Conservation (phyloP, 2,888 invertebrate genomes). For the Xestia ashworthii region DNA sequence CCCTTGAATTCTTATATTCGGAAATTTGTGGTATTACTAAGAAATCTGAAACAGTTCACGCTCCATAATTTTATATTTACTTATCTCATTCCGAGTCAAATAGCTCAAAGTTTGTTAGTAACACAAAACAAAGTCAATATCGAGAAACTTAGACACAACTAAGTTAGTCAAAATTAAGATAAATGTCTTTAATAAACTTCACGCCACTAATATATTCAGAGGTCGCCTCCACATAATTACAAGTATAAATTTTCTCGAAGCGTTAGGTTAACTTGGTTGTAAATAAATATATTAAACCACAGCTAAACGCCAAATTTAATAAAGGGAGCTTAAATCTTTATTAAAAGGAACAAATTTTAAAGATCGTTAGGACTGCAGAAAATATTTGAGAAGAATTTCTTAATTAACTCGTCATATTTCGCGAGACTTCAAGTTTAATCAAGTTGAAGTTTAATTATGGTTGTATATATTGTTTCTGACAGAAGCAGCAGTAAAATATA, state of each 20-base stretch:
- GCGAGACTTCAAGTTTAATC: constrained; percentile 47
- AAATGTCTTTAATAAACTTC: constrained; percentile 75
- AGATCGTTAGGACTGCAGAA: constrained; percentile 54
- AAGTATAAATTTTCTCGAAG: constrained; percentile 71
- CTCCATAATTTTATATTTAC: not conserved
- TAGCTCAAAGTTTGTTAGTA: constrained; percentile 25
- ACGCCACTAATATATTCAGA: constrained; percentile 65
- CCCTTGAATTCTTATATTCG: not conserved
- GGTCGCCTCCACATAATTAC: constrained; percentile 69
- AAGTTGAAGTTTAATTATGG: constrained; percentile 44
- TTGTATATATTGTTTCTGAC: constrained; percentile 13
- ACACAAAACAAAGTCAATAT: constrained; percentile 55
- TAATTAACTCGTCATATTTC: constrained; percentile 65
- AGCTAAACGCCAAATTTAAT: constrained; percentile 63
- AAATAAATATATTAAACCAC: constrained; percentile 69
- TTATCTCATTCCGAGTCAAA: constrained; percentile 10
- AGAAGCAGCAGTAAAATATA: not conserved
- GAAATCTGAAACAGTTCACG: not conserved
- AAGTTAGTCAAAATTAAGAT: constrained; percentile 73
- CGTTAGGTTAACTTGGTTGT: constrained; percentile 57
- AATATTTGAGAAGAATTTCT: constrained; percentile 61
- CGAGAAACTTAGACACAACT: constrained; percentile 53
- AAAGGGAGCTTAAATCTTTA: constrained; percentile 64
- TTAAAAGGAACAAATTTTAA: constrained; percentile 70
- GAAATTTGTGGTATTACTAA: not conserved